Base-by-base conservation (phyloP, 2,113 vertebrate genomes). In the Xiphorhynchus elegans region DNA sequence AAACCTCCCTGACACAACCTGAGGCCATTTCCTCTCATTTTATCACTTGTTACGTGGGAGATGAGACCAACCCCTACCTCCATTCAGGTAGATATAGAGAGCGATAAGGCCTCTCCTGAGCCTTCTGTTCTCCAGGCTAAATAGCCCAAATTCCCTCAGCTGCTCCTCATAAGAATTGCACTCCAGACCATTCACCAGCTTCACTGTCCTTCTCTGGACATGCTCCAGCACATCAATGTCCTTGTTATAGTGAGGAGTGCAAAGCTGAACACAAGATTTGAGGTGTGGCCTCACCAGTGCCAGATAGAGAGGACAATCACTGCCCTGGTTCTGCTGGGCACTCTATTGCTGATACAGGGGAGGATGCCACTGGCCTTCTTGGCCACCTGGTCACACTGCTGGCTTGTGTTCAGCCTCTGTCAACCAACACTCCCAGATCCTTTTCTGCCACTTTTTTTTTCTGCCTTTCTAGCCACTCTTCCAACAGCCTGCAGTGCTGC, bases 231-330 rank as follows among this genome's bases (percentile, higher is more conserved):
- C 12, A 9, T 67, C 68, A 52, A 0, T 46, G 18, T 39, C 33
- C 11, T 88, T 64, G 6, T 50, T 59, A 6, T 66, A 52, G 2
- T 29, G 33, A 67, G 17, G 12, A 12, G 16, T 39, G 18, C 33
- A n/a, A 12, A 67, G 33, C 37, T 60, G 60, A n/a, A 20, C 23
- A 52, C 2, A 19, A 39, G 23, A 39, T 74, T 52, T 0, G 0
- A 29, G 21, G 4, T n/a, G 21, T 25, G 17, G 13, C 18, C 15
- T 82, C 52, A 44, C 2, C 23, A 59, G 31, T 72, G 29, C 20
- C 4, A 1, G 11, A 17, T 40, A 31, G 5, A 20, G 35, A 4
- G 4, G 2, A 29, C 2, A 1, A 49, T 56, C 40, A 4, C 29
- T 72, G 29, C 29, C 39, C 15, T 70, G 29, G 15, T 63, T 29